phyloP scores from a whole-genome alignment of 2,888 invertebrate species.

The Mesopsocus fuscifrons region DNA sequence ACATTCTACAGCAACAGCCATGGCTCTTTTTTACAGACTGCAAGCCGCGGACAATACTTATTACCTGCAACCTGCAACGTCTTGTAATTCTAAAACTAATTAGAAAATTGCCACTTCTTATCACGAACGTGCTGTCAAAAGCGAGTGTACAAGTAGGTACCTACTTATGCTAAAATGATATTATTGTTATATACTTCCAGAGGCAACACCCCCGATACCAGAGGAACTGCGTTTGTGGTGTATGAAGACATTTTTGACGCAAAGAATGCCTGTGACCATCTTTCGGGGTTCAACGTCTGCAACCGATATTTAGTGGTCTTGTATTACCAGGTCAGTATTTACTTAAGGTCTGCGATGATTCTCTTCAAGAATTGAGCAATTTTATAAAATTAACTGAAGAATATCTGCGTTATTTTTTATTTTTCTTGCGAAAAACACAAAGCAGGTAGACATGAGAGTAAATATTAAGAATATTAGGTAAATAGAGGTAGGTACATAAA shows the following conservation, averaged over 20 bases:
- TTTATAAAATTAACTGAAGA: too few species aligned
- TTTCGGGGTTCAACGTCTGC: slow-evolving; percentile 98
- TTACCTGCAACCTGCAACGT: too few species aligned
- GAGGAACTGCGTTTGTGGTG: slow-evolving; percentile 98
- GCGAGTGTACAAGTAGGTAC: too few species aligned
- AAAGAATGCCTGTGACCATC: slow-evolving; percentile 98
- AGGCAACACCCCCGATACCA: slow-evolving; percentile 92
- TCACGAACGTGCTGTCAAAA: too few species aligned
- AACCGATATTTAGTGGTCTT: slow-evolving; percentile 97
- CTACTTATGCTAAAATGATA: too few species aligned
- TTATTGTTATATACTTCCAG: slow-evolving; percentile 40
- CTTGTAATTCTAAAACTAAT: too few species aligned
- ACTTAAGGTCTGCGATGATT: background rate
- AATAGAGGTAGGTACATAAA: too few species aligned
- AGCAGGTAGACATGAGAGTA: too few species aligned
- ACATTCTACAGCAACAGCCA: background rate
- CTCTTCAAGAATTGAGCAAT: too few species aligned
- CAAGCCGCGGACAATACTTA: too few species aligned
- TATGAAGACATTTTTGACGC: slow-evolving; percentile 99
- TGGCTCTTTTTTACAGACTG: background rate
- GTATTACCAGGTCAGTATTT: slow-evolving; percentile 60
- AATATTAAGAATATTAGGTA: too few species aligned
- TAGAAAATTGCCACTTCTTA: too few species aligned
- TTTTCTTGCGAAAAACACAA: slow-evolving; percentile 3
- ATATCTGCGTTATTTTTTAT: slow-evolving; percentile 11